A percentile compares a stretch with the other conserved stretches of the same genome.
These are phyloP conservation scores for Percina caprodes DNA, from an alignment of 2,113 vertebrate species.

Conservation along the genomic window DNA sequence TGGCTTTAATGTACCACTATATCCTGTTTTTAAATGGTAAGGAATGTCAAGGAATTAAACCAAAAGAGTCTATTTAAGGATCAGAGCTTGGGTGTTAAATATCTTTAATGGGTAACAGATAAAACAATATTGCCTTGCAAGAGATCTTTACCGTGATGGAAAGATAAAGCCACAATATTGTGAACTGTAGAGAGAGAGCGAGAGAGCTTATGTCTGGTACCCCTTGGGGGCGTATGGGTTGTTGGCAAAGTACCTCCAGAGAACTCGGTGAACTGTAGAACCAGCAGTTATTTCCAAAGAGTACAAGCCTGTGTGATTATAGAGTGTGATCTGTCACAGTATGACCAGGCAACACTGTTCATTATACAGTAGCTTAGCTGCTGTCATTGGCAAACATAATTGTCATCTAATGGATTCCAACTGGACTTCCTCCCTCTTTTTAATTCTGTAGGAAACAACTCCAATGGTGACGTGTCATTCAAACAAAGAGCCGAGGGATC, in stretches of 20 bases:
- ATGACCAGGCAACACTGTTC: not conserved
- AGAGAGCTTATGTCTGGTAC: too few species aligned
- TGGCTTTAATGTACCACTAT: not conserved
- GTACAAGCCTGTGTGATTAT: not conserved
- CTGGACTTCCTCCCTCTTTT: slow-evolving; percentile 2
- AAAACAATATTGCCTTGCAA: not conserved
- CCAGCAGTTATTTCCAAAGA: not conserved
- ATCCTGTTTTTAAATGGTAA: not conserved
- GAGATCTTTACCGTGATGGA: not conserved
- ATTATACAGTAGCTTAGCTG: not conserved
- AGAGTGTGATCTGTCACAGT: not conserved
- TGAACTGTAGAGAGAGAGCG: not conserved
- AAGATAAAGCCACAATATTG: slow-evolving; percentile 1
- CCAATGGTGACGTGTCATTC: slow-evolving; percentile 16
- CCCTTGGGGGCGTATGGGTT: too few species aligned
- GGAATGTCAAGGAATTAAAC: not conserved
- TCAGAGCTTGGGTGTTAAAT: not conserved
- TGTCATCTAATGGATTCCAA: slow-evolving; percentile 33
- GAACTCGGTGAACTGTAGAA: not conserved
- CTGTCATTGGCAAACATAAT: slow-evolving; percentile 25
- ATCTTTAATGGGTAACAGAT: not conserved
- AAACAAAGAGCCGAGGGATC: slow-evolving; percentile 32
- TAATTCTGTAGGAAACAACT: slow-evolving; percentile 1
- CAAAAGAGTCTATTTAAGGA: not conserved
- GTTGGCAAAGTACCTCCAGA: too few species aligned